phyloP scores from a whole-genome alignment of 2,113 vertebrate genomes.

The Hyaena hyaena region DNA sequence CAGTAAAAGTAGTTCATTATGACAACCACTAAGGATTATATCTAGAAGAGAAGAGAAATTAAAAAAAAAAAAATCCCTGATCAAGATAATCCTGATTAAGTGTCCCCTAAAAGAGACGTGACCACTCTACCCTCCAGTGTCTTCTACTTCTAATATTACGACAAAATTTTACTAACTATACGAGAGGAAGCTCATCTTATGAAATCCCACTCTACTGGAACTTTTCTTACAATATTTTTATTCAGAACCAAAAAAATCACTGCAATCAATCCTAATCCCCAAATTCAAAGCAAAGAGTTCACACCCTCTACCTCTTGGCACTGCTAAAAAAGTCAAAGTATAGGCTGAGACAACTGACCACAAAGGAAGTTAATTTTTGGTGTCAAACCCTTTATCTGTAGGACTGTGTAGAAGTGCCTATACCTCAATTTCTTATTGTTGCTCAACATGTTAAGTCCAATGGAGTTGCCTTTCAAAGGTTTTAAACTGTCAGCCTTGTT shows the following conservation, averaged over 20 bases:
- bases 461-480: constrained; percentile 87
- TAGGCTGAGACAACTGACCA: background rate
- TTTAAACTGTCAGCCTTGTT: constrained; percentile 84
- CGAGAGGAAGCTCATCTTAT: constrained; percentile 19
- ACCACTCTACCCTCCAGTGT: background rate
- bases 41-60: constrained; percentile 1
- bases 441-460: constrained; percentile 90
- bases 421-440: constrained; percentile 92
- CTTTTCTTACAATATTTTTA: constrained; percentile 7
- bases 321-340: background rate
- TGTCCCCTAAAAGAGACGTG: background rate
- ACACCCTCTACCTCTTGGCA: background rate
- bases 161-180: background rate
- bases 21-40: constrained; percentile 1
- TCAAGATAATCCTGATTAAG: background rate
- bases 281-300: constrained; percentile 33
- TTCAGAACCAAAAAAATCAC: constrained; percentile 21
- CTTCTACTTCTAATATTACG: background rate
- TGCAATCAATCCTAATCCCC: background rate
- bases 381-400: background rate
- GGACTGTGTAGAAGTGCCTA: background rate
- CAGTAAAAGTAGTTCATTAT: background rate
- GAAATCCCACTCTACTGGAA: background rate
- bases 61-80: background rate
- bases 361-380: background rate